Percentiles rank a stretch among this genome's conserved stretches.
Conservation (phyloP, 2,797 vertebrate genomes). For the Kryptolebias ocellatus region DNA sequence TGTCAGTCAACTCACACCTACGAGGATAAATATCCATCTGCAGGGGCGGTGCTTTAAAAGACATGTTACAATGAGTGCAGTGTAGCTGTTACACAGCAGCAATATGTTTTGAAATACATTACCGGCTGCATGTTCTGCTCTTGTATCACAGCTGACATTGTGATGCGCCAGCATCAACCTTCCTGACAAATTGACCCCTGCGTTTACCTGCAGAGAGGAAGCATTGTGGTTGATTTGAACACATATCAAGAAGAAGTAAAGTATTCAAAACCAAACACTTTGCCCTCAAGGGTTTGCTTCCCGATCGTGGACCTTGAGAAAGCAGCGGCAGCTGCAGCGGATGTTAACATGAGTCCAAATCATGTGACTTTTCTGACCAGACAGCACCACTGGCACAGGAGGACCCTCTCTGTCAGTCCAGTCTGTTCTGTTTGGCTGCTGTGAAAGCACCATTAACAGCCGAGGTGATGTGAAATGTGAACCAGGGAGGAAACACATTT, state of each 20-base stretch:
- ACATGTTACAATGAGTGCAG: slow-evolving; percentile 48
- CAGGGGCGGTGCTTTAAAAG: slow-evolving; percentile 55
- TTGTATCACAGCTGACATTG: slow-evolving; percentile 43
- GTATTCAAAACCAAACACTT: slow-evolving; percentile 38
- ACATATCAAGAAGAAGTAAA: slow-evolving; percentile 24
- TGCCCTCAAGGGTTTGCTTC: slow-evolving; percentile 50
- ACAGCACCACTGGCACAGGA: slow-evolving; percentile 66
- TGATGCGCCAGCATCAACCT: slow-evolving; percentile 38
- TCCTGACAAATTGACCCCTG: slow-evolving; percentile 58
- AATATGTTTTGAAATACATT: slow-evolving; percentile 47
- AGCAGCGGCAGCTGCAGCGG: slow-evolving; percentile 72
- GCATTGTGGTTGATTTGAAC: slow-evolving; percentile 39
- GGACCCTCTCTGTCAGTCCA: slow-evolving; percentile 58
- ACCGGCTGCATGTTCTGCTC: slow-evolving; percentile 26
- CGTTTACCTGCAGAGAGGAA: slow-evolving; percentile 32
- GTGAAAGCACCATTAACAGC: slow-evolving; percentile 41
- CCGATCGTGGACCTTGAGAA: slow-evolving; percentile 70
- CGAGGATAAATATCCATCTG: slow-evolving; percentile 75
- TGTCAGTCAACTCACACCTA: slow-evolving; percentile 78
- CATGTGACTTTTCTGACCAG: slow-evolving; percentile 63
- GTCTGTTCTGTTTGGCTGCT: slow-evolving; percentile 41
- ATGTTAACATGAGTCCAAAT: slow-evolving; percentile 63
- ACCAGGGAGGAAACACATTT: slow-evolving; percentile 84
- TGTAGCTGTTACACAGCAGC: slow-evolving; percentile 53
- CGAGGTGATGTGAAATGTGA: slow-evolving; percentile 74